These are phyloP conservation scores for Eutrigla gurnardus DNA, from an alignment of 2,797 vertebrate species.

Conservation along the genomic window DNA sequence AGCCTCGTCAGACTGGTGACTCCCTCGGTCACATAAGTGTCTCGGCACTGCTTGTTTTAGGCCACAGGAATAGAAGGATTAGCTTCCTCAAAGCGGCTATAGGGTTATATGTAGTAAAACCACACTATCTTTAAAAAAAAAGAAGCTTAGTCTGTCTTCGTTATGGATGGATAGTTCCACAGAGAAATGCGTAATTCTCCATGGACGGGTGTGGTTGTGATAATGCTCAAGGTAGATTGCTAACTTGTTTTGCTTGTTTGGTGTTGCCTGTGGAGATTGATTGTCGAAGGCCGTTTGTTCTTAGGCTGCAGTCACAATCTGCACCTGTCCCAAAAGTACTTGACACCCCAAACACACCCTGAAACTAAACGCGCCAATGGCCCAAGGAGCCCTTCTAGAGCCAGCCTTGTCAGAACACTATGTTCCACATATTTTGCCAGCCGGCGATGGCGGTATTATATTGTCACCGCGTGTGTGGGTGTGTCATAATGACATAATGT, in stretches of 20 bases:
- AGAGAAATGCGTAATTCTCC: neutral
- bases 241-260: neutral
- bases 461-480: neutral
- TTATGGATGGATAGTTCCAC: neutral
- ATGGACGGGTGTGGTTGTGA: slow-evolving; percentile 38
- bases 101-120: slow-evolving; percentile 60
- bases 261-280: neutral
- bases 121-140: slow-evolving; percentile 30
- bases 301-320: neutral
- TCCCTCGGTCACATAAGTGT: slow-evolving; percentile 41
- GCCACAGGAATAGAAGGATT: slow-evolving; percentile 50
- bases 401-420: no score
- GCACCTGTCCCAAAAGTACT: neutral
- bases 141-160: neutral
- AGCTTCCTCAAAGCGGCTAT: slow-evolving; percentile 55
- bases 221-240: neutral
- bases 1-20: slow-evolving; percentile 10
- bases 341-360: slow-evolving; percentile 2
- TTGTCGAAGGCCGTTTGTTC: neutral
- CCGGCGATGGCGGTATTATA: neutral
- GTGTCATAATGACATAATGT: no score
- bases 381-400: neutral
- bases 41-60: slow-evolving; percentile 24
- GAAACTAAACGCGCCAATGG: neutral
- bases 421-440: neutral